Conservation (phyloP, 2,113 vertebrate genomes). For the Anolis carolinensis region DNA sequence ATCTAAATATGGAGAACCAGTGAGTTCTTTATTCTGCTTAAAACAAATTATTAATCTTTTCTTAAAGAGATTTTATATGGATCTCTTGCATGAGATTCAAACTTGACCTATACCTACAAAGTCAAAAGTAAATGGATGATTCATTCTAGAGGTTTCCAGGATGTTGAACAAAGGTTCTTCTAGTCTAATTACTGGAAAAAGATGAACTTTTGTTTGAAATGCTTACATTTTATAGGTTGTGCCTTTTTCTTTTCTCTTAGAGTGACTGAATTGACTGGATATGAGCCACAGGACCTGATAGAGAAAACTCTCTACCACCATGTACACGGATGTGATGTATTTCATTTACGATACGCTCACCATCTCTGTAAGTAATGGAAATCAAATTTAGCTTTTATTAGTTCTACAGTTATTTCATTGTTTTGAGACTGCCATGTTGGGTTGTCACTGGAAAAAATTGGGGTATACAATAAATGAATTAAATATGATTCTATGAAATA, state of each 20-base stretch:
- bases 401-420: no score
- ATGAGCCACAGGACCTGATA: slow-evolving; percentile 93
- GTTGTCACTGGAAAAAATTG: no score
- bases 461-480: no score
- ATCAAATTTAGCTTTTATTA: not conserved
- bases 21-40: not conserved
- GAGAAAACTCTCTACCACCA: slow-evolving; percentile 96
- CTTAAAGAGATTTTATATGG: not conserved
- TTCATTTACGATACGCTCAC: slow-evolving; percentile 90
- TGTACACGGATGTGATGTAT: slow-evolving; percentile 89
- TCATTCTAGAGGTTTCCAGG: not conserved
- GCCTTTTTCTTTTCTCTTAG: slow-evolving; percentile 70
- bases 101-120: not conserved
- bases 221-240: not conserved
- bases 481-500: no score
- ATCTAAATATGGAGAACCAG: not conserved
- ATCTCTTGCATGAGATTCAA: not conserved
- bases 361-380: slow-evolving; percentile 85
- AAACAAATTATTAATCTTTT: not conserved
- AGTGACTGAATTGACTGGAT: slow-evolving; percentile 92
- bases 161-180: not conserved
- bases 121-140: not conserved
- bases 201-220: not conserved
- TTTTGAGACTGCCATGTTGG: no score
- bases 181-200: slow-evolving; percentile 44